Conservation (phyloP, 2,888 invertebrate species). For the Galeruca laticollis region DNA sequence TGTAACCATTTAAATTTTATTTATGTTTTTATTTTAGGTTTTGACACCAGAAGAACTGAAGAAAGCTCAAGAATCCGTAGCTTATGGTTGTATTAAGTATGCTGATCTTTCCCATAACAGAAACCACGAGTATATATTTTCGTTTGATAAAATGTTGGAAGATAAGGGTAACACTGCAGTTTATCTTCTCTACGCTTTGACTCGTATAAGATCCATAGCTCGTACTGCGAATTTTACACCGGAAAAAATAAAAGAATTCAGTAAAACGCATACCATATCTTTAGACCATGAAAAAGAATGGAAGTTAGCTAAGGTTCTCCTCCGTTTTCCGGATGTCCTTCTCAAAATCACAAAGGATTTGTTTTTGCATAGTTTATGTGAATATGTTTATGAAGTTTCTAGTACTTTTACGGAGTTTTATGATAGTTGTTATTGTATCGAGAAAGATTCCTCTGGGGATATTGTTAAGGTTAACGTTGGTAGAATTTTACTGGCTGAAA, state of each 20-base stretch:
- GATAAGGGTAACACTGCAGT: constrained; percentile 99
- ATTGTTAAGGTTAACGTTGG: constrained; percentile 86
- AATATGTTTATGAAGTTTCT: constrained; percentile 95
- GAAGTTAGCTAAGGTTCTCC: constrained; percentile 89
- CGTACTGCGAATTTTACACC: constrained; percentile 79
- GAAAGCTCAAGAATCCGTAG: constrained; percentile 89
- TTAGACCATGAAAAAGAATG: constrained; percentile 93
- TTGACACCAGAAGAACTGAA: constrained; percentile 84
- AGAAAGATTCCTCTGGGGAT: constrained; percentile 86
- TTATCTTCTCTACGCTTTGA: constrained; percentile 94
- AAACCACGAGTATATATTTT: constrained; percentile 95
- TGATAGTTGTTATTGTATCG: constrained; percentile 96
- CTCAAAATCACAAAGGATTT: constrained; percentile 85
- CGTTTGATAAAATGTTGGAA: constrained; percentile 99
- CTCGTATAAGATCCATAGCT: constrained; percentile 92
- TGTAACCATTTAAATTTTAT: not conserved
- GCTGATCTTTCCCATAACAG: constrained; percentile 96
- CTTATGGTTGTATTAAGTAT: constrained; percentile 99
- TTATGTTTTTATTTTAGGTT: constrained; percentile 36
- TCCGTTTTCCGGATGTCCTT: constrained; percentile 90
- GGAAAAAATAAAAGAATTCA: constrained; percentile 74
- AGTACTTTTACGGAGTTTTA: constrained; percentile 97
- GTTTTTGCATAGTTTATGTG: constrained; percentile 89
- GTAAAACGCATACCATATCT: constrained; percentile 72
- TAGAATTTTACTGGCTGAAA: constrained; percentile 92